Percentiles rank a stretch among this genome's conserved stretches.
phyloP scores from a whole-genome alignment of 2,888 invertebrate genomes.

The Dinocampus coccinellae region DNA sequence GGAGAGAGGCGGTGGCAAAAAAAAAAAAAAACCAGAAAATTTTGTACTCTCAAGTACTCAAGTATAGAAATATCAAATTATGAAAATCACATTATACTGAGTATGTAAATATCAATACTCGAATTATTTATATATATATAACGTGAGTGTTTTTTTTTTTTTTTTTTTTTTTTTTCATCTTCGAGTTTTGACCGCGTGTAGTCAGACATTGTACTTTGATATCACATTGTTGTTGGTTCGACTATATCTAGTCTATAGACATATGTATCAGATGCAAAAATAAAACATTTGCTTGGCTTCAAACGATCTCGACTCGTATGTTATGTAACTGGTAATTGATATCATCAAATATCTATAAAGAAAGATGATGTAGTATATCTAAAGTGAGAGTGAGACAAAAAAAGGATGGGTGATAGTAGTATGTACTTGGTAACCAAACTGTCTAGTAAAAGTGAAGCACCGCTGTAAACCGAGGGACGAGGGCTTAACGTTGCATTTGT shows the following conservation, averaged over 20 bases:
- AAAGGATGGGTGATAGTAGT: too few species aligned
- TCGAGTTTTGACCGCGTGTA: slow-evolving; percentile 5
- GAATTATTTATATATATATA: too few species aligned
- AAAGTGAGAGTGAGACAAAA: neutral
- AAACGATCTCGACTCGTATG: neutral
- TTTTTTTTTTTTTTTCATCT: too few species aligned
- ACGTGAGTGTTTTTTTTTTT: too few species aligned
- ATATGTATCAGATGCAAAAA: neutral
- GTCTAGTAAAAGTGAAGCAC: slow-evolving; percentile 29
- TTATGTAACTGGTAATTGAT: neutral
- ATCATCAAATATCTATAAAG: neutral
- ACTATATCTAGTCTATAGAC: neutral
- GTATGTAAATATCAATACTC: neutral
- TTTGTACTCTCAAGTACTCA: neutral
- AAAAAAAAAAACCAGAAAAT: too few species aligned
- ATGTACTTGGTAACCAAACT: neutral
- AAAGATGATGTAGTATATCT: too few species aligned
- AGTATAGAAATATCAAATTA: too few species aligned
- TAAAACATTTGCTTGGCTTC: neutral
- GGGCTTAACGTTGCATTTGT: slow-evolving; percentile 42
- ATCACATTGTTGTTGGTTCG: neutral
- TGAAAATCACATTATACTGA: too few species aligned
- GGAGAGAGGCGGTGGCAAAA: too few species aligned
- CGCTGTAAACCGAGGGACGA: slow-evolving; percentile 23
- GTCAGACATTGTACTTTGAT: slow-evolving; percentile 14